phyloP scores from a whole-genome alignment of 1,140 invertebrate genomes.

The Drosophila sturtevanti region DNA sequence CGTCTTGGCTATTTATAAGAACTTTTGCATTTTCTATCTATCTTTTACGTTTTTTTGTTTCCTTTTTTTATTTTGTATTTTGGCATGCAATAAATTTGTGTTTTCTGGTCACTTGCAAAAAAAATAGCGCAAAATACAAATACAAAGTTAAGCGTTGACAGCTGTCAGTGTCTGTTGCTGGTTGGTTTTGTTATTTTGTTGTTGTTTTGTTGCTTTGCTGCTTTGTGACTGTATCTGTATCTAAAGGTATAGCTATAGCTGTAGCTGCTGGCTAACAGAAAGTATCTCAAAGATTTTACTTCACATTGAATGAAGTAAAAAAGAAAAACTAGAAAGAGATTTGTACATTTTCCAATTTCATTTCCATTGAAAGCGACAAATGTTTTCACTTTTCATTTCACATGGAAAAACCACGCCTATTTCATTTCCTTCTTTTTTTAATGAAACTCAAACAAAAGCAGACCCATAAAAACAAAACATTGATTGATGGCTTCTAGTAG shows the following conservation, averaged over 20 bases:
- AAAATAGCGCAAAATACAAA: background rate
- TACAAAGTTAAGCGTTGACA: constrained; percentile 44
- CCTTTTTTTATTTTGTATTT: constrained; percentile 16
- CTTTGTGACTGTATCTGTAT: constrained; percentile 25
- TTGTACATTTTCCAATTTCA: constrained; percentile 20
- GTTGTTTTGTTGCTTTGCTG: background rate
- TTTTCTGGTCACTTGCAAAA: constrained; percentile 62
- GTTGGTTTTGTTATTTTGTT: no score
- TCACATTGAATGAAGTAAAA: background rate
- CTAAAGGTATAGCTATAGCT: constrained; percentile 12
- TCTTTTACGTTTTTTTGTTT: constrained; percentile 20
- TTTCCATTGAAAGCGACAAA: constrained; percentile 62
- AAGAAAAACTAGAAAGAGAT: constrained; percentile 13
- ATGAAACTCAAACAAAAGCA: background rate
- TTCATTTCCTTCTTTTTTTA: constrained; percentile 14
- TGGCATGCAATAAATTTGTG: constrained; percentile 63
- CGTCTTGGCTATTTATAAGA: constrained; percentile 66
- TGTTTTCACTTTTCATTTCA: constrained; percentile 55
- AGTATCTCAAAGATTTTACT: constrained; percentile 34
- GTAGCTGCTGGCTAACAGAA: constrained; percentile 9
- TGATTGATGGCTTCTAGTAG: constrained; percentile 52
- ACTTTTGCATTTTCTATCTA: constrained; percentile 42
- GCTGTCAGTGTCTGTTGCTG: constrained; percentile 49
- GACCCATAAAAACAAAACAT: background rate
- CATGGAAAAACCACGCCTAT: constrained; percentile 62